Conservation (phyloP, 2,888 invertebrate genomes). For the Syrista parreyssii region DNA sequence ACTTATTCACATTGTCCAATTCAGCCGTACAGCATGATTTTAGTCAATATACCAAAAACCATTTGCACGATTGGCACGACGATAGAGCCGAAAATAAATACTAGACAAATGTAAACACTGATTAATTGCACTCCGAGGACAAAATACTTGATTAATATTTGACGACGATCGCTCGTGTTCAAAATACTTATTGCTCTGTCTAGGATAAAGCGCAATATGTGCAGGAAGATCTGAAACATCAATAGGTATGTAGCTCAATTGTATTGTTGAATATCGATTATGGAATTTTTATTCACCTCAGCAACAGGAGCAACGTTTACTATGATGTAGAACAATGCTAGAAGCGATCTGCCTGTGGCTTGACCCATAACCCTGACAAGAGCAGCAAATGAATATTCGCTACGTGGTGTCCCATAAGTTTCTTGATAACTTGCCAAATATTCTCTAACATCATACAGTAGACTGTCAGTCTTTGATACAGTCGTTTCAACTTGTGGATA, state of each 20-base stretch:
- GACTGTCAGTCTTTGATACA: slow-evolving; percentile 8
- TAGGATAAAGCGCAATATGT: slow-evolving; percentile 51
- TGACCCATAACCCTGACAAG: slow-evolving; percentile 54
- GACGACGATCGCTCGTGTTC: slow-evolving; percentile 42
- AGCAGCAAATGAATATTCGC: slow-evolving; percentile 52
- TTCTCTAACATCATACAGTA: slow-evolving; percentile 41
- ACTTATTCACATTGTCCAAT: neutral
- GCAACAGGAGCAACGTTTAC: slow-evolving; percentile 50
- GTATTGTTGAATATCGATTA: neutral
- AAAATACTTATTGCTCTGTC: slow-evolving; percentile 54
- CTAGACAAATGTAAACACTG: slow-evolving; percentile 50
- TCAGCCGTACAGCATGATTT: slow-evolving; percentile 49
- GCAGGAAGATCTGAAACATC: slow-evolving; percentile 47
- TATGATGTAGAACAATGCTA: slow-evolving; percentile 51
- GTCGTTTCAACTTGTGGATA: neutral
- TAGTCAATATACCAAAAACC: slow-evolving; percentile 45
- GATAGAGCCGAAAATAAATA: slow-evolving; percentile 54
- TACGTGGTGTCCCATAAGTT: slow-evolving; percentile 45
- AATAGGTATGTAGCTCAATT: neutral
- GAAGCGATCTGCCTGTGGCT: slow-evolving; percentile 49
- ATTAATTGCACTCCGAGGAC: slow-evolving; percentile 51
- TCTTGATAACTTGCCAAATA: slow-evolving; percentile 56
- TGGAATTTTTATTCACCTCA: slow-evolving; percentile 37
- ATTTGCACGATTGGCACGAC: slow-evolving; percentile 54
- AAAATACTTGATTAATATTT: slow-evolving; percentile 44